These are phyloP conservation scores for Thomomys bottae DNA, from an alignment of 2,113 vertebrate species.

Conservation along the genomic window DNA sequence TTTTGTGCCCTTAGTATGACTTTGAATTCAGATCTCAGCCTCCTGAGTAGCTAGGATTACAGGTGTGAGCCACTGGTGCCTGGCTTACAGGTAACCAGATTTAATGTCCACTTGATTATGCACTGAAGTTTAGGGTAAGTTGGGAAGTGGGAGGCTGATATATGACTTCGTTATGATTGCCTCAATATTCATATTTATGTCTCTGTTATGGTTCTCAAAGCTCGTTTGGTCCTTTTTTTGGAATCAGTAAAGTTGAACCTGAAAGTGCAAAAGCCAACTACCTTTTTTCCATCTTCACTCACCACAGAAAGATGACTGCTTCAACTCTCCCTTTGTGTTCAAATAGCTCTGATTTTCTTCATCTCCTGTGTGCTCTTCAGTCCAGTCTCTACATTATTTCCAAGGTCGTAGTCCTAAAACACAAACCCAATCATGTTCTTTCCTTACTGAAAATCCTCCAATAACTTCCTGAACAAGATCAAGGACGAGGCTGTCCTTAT, in stretches of 20 bases:
- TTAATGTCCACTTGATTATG: not conserved
- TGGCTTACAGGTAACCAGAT: not conserved
- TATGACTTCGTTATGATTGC: not conserved
- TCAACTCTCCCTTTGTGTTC: not conserved
- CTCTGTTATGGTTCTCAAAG: constrained; percentile 16
- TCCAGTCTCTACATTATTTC: not conserved
- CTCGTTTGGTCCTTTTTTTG: not conserved
- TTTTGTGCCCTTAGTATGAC: too few species aligned
- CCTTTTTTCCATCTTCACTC: not conserved
- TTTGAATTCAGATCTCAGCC: too few species aligned
- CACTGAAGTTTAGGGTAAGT: not conserved
- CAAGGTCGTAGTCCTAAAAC: not conserved
- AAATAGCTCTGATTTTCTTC: not conserved
- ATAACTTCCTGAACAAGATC: not conserved
- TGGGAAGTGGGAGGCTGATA: not conserved
- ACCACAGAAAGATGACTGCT: not conserved
- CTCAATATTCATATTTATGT: not conserved
- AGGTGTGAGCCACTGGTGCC: too few species aligned
- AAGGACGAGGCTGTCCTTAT: not conserved
- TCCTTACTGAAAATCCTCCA: not conserved
- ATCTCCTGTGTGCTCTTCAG: not conserved
- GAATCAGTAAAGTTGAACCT: not conserved
- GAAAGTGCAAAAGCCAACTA: not conserved
- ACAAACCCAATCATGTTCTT: not conserved
- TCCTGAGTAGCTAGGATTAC: too few species aligned